Evolutionary conservation across 2,888 invertebrate species (phyloP).

Genomic region (Dione vanillae): DNA sequence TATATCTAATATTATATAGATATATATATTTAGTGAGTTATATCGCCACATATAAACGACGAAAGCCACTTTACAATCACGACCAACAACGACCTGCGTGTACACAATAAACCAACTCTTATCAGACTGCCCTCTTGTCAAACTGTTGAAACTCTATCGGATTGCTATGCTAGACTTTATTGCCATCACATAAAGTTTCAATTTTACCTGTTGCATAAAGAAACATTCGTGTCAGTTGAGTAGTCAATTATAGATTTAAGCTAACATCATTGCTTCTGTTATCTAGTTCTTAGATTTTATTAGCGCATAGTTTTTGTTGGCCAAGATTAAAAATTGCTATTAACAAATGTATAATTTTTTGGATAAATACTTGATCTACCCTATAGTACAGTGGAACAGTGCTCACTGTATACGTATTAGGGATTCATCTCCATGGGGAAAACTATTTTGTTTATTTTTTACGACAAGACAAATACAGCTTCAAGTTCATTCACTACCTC

Average conservation of each 20-base stretch:
- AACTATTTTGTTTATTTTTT: too few relatives aligned
- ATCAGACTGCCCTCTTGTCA: constrained; percentile 37
- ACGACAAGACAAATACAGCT: too few relatives aligned
- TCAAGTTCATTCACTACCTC: too few relatives aligned
- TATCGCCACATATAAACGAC: constrained; percentile 17
- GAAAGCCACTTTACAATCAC: constrained; percentile 34
- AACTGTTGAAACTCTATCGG: constrained; percentile 18
- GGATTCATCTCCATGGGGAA: too few relatives aligned
- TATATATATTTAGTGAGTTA: neutral
- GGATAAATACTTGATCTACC: too few relatives aligned
- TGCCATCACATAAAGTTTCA: neutral
- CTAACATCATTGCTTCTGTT: constrained; percentile 34
- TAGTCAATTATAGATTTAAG: constrained; percentile 36
- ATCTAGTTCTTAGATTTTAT: constrained; percentile 32
- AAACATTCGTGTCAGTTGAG: constrained; percentile 20
- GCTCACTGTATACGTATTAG: too few relatives aligned
- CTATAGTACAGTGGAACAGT: too few relatives aligned
- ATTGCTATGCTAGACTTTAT: neutral
- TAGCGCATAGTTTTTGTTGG: constrained; percentile 3
- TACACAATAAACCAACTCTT: constrained; percentile 38
- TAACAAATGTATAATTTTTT: too few relatives aligned
- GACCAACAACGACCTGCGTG: constrained; percentile 34
- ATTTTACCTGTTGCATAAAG: neutral
- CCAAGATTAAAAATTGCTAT: constrained; percentile 4
- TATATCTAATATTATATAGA: too few relatives aligned